Conservation (phyloP, 64 coral and sea anemone genomes). For the Dendronephthya gigantea region DNA sequence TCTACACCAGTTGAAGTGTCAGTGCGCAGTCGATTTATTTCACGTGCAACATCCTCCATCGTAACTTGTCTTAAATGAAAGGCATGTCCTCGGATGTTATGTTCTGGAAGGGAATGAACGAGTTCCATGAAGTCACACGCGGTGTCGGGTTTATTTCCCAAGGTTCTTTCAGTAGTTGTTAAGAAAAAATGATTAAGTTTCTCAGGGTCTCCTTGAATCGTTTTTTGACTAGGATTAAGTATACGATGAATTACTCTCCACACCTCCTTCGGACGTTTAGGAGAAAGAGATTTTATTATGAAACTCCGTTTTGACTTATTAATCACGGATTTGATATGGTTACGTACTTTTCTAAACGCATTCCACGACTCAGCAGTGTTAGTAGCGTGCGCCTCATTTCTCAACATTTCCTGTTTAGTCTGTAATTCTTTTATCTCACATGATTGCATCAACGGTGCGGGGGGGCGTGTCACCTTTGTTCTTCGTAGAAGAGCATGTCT, state of each 20-base stretch:
- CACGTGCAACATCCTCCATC: too few relatives aligned
- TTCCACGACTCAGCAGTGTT: background rate
- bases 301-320: constrained; percentile 13
- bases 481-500: too few relatives aligned
- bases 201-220: background rate
- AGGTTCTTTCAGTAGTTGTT: background rate
- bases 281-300: background rate
- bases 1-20: background rate
- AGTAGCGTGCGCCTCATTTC: background rate
- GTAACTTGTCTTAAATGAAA: too few relatives aligned
- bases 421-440: background rate
- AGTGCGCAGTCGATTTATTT: background rate
- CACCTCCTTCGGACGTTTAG: background rate
- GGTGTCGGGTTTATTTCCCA: background rate
- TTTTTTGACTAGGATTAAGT: background rate
- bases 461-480: too few relatives aligned
- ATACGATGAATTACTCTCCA: constrained; percentile 29
- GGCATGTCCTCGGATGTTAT: too few relatives aligned
- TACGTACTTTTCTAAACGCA: background rate
- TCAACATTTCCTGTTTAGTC: background rate
- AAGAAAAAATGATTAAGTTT: background rate
- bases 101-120: too few relatives aligned
- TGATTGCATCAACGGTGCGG: too few relatives aligned
- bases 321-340: background rate
- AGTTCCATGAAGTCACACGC: too few relatives aligned